Evolutionary conservation across 2,113 vertebrate genomes (phyloP).

Genomic region (Misgurnus anguillicaudatus): DNA sequence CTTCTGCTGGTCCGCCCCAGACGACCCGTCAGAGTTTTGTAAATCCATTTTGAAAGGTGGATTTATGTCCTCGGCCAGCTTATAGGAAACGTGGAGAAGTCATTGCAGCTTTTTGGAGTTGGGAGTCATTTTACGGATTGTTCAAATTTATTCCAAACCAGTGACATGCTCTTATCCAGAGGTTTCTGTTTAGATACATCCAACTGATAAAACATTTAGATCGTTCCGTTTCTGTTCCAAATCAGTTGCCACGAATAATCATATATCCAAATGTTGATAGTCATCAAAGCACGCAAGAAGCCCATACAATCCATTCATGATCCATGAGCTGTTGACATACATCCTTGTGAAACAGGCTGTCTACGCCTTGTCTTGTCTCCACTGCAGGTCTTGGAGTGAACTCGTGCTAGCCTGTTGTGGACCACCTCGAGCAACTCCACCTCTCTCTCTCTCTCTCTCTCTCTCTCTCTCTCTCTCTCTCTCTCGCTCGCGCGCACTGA

Average conservation of each 20-base stretch:
- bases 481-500: constrained; percentile 25
- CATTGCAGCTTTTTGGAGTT: constrained; percentile 55
- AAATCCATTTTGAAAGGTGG: constrained; percentile 82
- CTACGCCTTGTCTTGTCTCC: constrained; percentile 37
- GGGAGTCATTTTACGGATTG: constrained; percentile 65
- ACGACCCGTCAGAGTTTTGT: constrained; percentile 81
- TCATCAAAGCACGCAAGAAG: constrained; percentile 53
- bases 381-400: constrained; percentile 58
- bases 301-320: constrained; percentile 62
- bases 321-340: constrained; percentile 43
- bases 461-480: constrained; percentile 36
- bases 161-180: constrained; percentile 53
- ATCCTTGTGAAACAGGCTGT: constrained; percentile 53
- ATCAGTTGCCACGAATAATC: constrained; percentile 61
- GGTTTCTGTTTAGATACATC: constrained; percentile 64
- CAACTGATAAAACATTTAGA: constrained; percentile 61
- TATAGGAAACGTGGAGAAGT: constrained; percentile 32
- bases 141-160: constrained; percentile 58
- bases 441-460: constrained; percentile 53
- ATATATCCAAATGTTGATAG: constrained; percentile 56
- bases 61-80: constrained; percentile 67
- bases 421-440: constrained; percentile 64
- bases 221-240: constrained; percentile 62
- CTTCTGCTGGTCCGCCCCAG: constrained; percentile 79
- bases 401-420: constrained; percentile 46